Conservation (phyloP, 2,113 vertebrate species). For the Apistogramma diplotaenia region DNA sequence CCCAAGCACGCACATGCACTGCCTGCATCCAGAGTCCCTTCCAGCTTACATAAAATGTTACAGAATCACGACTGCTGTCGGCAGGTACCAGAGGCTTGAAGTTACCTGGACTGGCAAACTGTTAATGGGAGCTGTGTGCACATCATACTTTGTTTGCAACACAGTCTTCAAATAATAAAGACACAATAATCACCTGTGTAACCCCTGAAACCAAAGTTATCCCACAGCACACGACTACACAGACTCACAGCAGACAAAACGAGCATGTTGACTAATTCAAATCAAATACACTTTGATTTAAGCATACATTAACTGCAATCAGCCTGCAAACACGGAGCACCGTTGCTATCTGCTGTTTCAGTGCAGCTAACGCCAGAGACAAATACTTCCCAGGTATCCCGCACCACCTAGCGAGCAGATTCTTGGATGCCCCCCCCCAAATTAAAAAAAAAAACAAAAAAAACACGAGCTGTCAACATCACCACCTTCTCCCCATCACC, state of each 20-base stretch:
- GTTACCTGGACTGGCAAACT: background rate
- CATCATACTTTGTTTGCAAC: background rate
- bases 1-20: too few species aligned
- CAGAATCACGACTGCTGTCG: background rate
- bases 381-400: constrained; percentile 46
- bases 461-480: constrained; percentile 33
- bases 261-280: background rate
- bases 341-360: background rate
- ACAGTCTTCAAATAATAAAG: background rate
- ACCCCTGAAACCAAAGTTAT: background rate
- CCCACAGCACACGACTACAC: background rate
- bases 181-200: background rate
- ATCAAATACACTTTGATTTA: background rate
- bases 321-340: background rate
- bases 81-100: background rate
- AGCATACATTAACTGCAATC: background rate
- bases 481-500: background rate
- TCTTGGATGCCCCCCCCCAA: background rate
- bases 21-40: background rate
- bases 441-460: background rate
- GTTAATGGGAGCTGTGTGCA: background rate
- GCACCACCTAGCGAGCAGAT: constrained; percentile 64
- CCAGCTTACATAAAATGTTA: background rate
- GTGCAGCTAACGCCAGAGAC: background rate
- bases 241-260: background rate